A percentile compares a stretch with the other conserved stretches of the same genome.
Conservation (phyloP, 2,888 invertebrate genomes). For the Drosophila yooni region DNA sequence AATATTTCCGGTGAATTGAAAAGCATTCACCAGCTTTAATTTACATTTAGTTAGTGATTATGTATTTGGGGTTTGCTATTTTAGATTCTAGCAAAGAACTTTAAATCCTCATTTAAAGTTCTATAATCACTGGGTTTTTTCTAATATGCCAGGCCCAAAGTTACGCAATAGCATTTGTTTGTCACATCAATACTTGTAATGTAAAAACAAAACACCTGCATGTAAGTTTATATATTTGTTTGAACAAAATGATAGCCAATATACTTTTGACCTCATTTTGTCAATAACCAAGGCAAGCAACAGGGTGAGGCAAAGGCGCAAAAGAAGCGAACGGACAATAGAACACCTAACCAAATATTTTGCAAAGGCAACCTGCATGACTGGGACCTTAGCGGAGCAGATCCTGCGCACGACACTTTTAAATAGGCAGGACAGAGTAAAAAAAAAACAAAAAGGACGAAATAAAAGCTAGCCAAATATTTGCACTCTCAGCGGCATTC, state of each 20-base stretch:
- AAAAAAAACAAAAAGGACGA: slow-evolving; percentile 4
- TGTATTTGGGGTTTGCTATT: slow-evolving; percentile 11
- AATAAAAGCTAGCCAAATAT: slow-evolving; percentile 47
- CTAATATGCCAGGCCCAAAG: background rate
- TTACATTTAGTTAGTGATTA: slow-evolving; percentile 19
- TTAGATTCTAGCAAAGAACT: background rate
- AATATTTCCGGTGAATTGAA: slow-evolving; percentile 13
- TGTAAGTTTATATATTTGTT: slow-evolving; percentile 26
- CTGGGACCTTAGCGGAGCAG: slow-evolving; percentile 8
- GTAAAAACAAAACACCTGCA: slow-evolving; percentile 3
- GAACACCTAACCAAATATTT: slow-evolving; percentile 60
- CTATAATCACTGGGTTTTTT: background rate
- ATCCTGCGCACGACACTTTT: slow-evolving; percentile 50
- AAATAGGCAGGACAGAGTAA: slow-evolving; percentile 18
- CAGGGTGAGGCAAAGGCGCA: slow-evolving; percentile 20
- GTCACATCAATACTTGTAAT: slow-evolving; percentile 23
- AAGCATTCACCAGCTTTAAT: slow-evolving; percentile 16
- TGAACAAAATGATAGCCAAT: slow-evolving; percentile 63
- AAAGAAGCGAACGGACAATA: background rate
- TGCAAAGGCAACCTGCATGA: slow-evolving; percentile 44
- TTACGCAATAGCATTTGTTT: background rate
- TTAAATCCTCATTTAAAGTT: background rate
- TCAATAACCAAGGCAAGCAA: slow-evolving; percentile 27
- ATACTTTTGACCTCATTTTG: slow-evolving; percentile 82
- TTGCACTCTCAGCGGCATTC: slow-evolving; percentile 57